phyloP scores from a whole-genome alignment of 2,113 vertebrate genomes.

The Corythaixoides concolor region DNA sequence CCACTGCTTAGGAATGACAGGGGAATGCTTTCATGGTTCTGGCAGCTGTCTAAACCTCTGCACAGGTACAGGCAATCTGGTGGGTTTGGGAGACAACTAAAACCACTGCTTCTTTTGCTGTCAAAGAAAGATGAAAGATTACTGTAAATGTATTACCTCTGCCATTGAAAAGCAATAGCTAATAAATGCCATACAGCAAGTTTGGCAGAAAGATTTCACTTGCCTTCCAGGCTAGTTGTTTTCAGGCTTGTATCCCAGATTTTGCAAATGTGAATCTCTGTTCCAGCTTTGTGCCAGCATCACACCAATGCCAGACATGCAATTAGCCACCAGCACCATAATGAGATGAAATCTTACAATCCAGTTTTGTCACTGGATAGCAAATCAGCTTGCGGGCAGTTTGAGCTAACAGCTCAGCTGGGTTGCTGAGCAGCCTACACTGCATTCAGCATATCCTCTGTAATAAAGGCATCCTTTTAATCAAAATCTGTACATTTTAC shows the following conservation, averaged over 20 bases:
- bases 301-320: not conserved
- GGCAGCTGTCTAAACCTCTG: not conserved
- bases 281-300: not conserved
- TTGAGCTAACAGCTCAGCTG: not conserved
- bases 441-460: not conserved
- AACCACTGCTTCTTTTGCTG: not conserved
- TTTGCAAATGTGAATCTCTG: not conserved
- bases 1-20: not conserved
- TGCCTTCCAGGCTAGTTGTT: not conserved
- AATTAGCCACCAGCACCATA: not conserved
- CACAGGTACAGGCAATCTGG: not conserved
- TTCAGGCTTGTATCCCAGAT: not conserved
- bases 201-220: not conserved
- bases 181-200: not conserved
- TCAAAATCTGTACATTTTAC: not conserved
- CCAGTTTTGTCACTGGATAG: not conserved
- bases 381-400: not conserved
- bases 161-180: not conserved
- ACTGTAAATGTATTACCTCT: not conserved
- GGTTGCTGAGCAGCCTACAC: rapidly evolving
- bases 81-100: not conserved
- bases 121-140: not conserved
- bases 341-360: not conserved
- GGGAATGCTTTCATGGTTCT: not conserved
- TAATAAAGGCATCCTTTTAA: not conserved